Evolutionary conservation across 2,113 vertebrate genomes (phyloP).

Genomic region (Pitta sordida): DNA sequence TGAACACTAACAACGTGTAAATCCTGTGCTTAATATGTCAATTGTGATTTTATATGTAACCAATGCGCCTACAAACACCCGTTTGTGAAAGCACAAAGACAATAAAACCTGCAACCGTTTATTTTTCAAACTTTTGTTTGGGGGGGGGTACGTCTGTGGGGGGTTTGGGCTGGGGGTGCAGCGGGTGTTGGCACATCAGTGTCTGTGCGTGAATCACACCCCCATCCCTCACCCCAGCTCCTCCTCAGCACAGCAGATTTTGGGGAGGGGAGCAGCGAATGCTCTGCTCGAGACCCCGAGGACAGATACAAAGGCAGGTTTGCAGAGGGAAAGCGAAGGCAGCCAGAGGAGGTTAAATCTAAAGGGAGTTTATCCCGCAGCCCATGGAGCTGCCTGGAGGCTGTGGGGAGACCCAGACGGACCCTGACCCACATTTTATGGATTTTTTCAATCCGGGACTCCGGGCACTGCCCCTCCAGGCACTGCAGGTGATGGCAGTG

Average conservation of each 20-base stretch:
- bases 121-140: neutral
- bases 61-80: neutral
- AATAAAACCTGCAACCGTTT: neutral
- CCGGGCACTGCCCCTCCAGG: neutral
- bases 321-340: neutral
- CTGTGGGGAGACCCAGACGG: neutral
- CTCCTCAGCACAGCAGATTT: neutral
- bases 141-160: neutral
- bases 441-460: neutral
- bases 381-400: neutral
- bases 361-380: neutral
- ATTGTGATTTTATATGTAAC: neutral
- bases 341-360: neutral
- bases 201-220: neutral
- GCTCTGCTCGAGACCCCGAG: neutral
- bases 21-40: neutral
- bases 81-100: neutral
- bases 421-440: neutral
- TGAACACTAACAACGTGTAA: neutral
- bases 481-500: too few species aligned
- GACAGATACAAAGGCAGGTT: neutral
- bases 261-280: neutral
- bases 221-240: neutral
- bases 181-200: neutral
- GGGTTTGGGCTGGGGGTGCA: neutral